Evolutionary conservation across 1,140 invertebrate genomes (phyloP).

Genomic region (Lanistes nyassanus): DNA sequence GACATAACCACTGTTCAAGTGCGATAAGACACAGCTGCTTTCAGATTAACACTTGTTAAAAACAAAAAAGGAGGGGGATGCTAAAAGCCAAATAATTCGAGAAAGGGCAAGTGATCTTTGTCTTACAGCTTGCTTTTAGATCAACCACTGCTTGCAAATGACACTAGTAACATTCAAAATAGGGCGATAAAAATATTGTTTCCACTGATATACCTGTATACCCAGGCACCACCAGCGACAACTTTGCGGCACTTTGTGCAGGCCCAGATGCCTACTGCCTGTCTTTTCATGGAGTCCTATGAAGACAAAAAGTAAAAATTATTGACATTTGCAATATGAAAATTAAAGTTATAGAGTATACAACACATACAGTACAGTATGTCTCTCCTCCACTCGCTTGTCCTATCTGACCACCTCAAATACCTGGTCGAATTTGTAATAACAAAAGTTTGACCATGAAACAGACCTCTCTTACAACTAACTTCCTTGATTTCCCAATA

Average conservation of each 20-base stretch:
- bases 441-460: too few relatives aligned
- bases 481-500: too few relatives aligned
- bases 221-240: conserved; percentile 94
- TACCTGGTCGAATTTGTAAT: too few relatives aligned
- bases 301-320: conserved; percentile 50
- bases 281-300: conserved; percentile 97
- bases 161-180: background rate
- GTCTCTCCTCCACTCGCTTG: background rate
- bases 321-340: background rate
- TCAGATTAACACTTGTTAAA: too few relatives aligned
- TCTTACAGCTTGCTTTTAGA: too few relatives aligned
- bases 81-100: too few relatives aligned
- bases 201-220: conserved; percentile 75
- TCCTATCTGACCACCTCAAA: background rate
- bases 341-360: too few relatives aligned
- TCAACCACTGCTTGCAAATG: background rate
- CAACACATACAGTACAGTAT: too few relatives aligned
- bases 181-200: background rate
- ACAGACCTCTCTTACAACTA: too few relatives aligned
- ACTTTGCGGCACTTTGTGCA: conserved; percentile 96
- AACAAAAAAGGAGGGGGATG: too few relatives aligned
- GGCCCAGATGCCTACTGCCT: conserved; percentile 97
- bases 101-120: background rate
- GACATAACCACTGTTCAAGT: too few relatives aligned
- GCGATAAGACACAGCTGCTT: too few relatives aligned